phyloP scores from a whole-genome alignment of 2,888 invertebrate species.

The Acronicta alni region DNA sequence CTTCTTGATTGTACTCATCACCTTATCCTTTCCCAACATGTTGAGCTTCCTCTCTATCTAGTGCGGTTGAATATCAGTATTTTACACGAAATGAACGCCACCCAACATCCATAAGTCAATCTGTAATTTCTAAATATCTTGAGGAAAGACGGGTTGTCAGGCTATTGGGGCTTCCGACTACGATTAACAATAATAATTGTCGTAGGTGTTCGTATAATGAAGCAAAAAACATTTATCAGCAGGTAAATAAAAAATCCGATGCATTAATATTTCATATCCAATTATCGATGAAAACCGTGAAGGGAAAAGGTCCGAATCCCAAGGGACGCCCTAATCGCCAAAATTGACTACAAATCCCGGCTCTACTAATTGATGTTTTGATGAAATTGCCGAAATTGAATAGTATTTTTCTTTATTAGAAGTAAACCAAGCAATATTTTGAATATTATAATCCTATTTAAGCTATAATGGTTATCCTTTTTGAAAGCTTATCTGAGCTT shows the following conservation, averaged over 20 bases:
- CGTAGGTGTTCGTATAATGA: too few relatives aligned
- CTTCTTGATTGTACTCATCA: too few relatives aligned
- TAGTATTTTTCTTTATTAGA: background rate
- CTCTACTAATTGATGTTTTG: slow-evolving; percentile 31
- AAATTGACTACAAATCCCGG: slow-evolving; percentile 24
- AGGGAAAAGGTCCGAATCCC: slow-evolving; percentile 15
- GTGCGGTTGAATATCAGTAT: too few relatives aligned
- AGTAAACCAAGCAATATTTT: background rate
- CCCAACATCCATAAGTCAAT: too few relatives aligned
- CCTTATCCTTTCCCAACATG: too few relatives aligned
- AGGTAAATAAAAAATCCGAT: slow-evolving; percentile 22
- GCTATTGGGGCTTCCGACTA: too few relatives aligned
- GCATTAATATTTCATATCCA: slow-evolving; percentile 45
- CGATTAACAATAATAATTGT: too few relatives aligned
- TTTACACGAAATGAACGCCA: too few relatives aligned
- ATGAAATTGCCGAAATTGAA: slow-evolving; percentile 9
- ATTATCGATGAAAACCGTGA: slow-evolving; percentile 39
- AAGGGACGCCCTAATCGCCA: slow-evolving; percentile 30
- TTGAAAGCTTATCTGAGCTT: background rate
- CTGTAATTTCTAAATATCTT: too few relatives aligned
- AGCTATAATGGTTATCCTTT: background rate
- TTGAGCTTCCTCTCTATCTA: too few relatives aligned
- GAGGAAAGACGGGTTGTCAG: too few relatives aligned
- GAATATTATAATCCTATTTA: background rate
- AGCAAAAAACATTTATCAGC: background rate